These are phyloP conservation scores for Caenorhabditis panamensis DNA, from an alignment of 2,888 invertebrate genomes.

Conservation along the genomic window DNA sequence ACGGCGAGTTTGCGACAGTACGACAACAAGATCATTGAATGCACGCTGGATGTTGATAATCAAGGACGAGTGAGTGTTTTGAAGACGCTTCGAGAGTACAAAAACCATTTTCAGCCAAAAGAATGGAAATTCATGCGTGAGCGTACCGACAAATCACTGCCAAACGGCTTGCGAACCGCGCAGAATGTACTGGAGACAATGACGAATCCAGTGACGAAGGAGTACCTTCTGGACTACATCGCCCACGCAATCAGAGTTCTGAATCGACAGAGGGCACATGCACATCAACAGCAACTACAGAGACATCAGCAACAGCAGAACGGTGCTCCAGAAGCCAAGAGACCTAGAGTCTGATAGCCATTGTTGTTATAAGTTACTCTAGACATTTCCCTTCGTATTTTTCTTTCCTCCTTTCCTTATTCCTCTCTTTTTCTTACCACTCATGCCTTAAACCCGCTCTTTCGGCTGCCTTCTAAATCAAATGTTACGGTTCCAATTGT, in stretches of 20 bases:
- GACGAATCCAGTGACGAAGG: conserved; percentile 75
- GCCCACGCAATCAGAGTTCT: conserved; percentile 10
- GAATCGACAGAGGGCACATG: not conserved
- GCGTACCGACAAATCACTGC: conserved; percentile 95
- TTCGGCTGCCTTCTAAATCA: not conserved
- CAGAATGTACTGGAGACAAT: conserved; percentile 80
- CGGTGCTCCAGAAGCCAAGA: conserved; percentile 13
- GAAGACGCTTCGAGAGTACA: too few species aligned
- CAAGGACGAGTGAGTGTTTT: conserved; percentile 82
- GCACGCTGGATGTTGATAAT: conserved; percentile 83
- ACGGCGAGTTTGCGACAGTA: conserved; percentile 88
- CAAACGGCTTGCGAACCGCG: conserved; percentile 92
- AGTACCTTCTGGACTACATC: conserved; percentile 52
- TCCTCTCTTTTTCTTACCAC: not conserved
- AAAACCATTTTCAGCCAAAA: conserved; percentile 44
- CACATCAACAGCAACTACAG: not conserved
- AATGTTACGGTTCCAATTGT: not conserved
- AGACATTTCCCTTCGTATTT: too few species aligned
- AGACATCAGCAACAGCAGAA: conserved; percentile 1
- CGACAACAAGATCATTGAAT: conserved; percentile 96
- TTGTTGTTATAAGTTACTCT: too few species aligned
- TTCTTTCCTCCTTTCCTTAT: not conserved
- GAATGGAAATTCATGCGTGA: conserved; percentile 95
- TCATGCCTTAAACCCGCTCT: not conserved
- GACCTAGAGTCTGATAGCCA: conserved; percentile 18